Evolutionary conservation across 2,113 vertebrate species (phyloP).

Genomic region (Eidolon helvum): DNA sequence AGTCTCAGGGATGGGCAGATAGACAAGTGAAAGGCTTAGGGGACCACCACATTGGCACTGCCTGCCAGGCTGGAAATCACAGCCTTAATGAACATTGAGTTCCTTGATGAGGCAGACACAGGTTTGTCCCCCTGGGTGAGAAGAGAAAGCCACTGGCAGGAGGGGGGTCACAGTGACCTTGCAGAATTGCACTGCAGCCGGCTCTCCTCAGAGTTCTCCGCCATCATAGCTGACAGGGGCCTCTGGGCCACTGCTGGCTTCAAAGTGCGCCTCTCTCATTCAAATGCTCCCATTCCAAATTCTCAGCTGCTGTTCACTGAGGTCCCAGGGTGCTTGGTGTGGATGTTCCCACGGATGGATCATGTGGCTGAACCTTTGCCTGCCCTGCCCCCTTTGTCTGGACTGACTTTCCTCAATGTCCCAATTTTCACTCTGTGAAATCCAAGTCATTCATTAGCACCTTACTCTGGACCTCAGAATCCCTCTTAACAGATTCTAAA

Average conservation of each 20-base stretch:
- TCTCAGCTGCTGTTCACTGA: not conserved
- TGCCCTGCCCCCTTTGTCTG: not conserved
- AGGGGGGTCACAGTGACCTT: conserved; percentile 1
- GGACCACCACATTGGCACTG: accelerated
- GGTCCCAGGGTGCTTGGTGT: not conserved
- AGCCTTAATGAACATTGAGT: conserved; percentile 45
- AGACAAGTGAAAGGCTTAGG: not conserved
- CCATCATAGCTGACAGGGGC: not conserved
- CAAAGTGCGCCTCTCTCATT: not conserved
- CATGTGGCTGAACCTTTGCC: not conserved
- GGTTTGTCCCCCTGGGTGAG: not conserved
- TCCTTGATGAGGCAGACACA: conserved; percentile 58
- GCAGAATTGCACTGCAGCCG: not conserved
- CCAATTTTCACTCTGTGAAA: not conserved
- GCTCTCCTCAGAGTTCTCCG: conserved; percentile 21
- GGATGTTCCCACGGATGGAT: no score
- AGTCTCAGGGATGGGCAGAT: not conserved
- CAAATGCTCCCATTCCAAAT: not conserved
- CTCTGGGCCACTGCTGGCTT: not conserved
- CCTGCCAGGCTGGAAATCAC: not conserved
- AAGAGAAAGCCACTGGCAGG: not conserved
- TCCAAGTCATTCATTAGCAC: not conserved
- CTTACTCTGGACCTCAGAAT: not conserved
- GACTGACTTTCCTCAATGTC: not conserved
- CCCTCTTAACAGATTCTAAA: not conserved